Evolutionary conservation across 2,113 vertebrate genomes (phyloP), one percentile per base, ranked within the genome.

Genomic region (Ancistrus triradiatus): DNA sequence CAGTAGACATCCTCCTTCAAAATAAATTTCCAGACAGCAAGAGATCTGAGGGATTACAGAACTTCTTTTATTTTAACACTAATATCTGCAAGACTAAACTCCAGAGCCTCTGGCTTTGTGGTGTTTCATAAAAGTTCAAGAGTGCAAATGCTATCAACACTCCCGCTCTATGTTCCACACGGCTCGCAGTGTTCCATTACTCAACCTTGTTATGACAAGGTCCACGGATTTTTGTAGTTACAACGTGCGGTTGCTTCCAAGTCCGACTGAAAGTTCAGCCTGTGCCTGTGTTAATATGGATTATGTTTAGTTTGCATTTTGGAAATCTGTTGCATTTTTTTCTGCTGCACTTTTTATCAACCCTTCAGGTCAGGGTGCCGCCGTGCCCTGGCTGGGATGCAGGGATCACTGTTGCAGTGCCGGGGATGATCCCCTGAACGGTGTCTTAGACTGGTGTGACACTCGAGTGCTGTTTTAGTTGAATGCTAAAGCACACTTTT

Each of bases 131-230:
- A 19, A 57, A 48, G 31, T 43, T 55, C 25, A 46, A 25, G 14
- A 33, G 40, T 24, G 25, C 40, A 46, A 35, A 7, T 15, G 10
- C 14, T n/a, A 15, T n/a, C n/a, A 2, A 2, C n/a, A n/a, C 38
- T 14, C 6, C 13, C 14, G 2, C n/a, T 42, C 38, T 14, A 11
- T 31, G 1, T 25, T 56, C 31, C 15, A 4, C 52, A 28, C 22
- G 15, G 17, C 4, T 49, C 19, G 52, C 31, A 58, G 53, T 1
- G 10, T 13, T 48, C 7, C n/a, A 49, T 66, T 40, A 49, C 43
- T 42, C 53, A 49, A 38, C 11, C 15, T 28, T 66, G 52, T 58
- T 58, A 66, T 66, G 63, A 57, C 63, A 66, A 40, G 52, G 14
- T 38, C 43, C 6, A 27, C n/a, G 63, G 52, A 48, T n/a, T 31